phyloP scores from a whole-genome alignment of 2,888 invertebrate genomes.

The Monochamus alternatus region DNA sequence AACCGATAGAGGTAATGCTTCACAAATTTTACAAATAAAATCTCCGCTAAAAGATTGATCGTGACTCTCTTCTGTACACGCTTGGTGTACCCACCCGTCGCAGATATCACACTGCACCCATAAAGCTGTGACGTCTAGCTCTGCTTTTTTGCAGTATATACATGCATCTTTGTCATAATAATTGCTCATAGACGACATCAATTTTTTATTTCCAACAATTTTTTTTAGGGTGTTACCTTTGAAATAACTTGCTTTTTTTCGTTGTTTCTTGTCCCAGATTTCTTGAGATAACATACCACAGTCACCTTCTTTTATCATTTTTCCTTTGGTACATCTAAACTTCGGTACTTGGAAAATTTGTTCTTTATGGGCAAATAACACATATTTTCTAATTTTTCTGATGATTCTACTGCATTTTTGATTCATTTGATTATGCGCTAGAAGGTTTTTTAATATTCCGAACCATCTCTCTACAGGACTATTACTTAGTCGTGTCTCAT shows the following conservation, averaged over 20 bases:
- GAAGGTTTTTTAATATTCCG: slow-evolving; percentile 23
- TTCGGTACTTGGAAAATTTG: no score
- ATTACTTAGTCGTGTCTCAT: slow-evolving; percentile 21
- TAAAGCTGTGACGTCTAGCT: slow-evolving; percentile 19
- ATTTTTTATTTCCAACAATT: not conserved
- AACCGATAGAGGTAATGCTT: not conserved
- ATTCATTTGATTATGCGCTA: slow-evolving; percentile 17
- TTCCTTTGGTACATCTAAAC: slow-evolving; percentile 2
- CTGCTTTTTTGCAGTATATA: slow-evolving; percentile 32
- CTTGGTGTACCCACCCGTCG: slow-evolving; percentile 35
- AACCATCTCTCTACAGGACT: slow-evolving; percentile 32
- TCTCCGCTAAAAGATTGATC: slow-evolving; percentile 17
- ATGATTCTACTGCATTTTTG: slow-evolving; percentile 27
- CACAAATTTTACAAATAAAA: slow-evolving; percentile 32
- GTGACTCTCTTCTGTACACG: slow-evolving; percentile 19
- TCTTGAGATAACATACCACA: slow-evolving; percentile 29
- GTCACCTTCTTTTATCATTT: not conserved
- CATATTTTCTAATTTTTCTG: slow-evolving; percentile 27
- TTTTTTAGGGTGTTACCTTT: slow-evolving; percentile 13
- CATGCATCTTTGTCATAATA: slow-evolving; percentile 19
- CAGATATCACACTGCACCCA: slow-evolving; percentile 40
- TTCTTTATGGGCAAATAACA: no score
- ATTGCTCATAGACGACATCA: not conserved
- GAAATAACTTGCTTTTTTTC: slow-evolving; percentile 6
- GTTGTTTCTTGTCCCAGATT: slow-evolving; percentile 19